Evolutionary conservation across 2,888 invertebrate genomes (phyloP), one percentile per base, ranked within the genome.

Genomic region (Watsonalla cultraria): DNA sequence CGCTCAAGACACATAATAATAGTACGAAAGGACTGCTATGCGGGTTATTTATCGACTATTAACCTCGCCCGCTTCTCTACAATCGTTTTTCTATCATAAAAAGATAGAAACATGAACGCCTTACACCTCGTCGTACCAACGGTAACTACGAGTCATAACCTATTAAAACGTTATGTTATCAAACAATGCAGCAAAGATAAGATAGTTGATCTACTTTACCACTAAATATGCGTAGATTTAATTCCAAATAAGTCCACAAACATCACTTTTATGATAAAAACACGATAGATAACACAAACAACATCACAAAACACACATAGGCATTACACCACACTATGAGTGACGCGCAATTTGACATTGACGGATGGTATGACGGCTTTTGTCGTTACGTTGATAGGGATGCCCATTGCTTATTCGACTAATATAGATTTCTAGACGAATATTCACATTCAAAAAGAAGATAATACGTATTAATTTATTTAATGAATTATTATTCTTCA

Each of bases 221-320:
- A 88, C 82, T 79, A 82, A 78, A 82, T 78, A 81, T 68, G 71
- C 68, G 76, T 74, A 76, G 78, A 82, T 84, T 83, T 81, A 79
- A 70, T 74, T 76, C 77, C 74, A 84, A 77, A 82, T 72, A 82
- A 82, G 70, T 76, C 75, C 80, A 81, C 78, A 85, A 85, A 82
- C 86, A 87, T 82, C 82, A 86, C 82, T 84, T 83, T 86, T 87
- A 86, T 80, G 89, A 87, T 90, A 90, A 90, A 90, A 90, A 90
- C 90, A 90, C 86, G 83, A 87, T 80, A 84, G 80, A 82, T 83
- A 86, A 83, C 85, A 86, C 82, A 84, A 84, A 87, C 82, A 86
- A 80, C 73, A 72, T 67, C 66, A 66, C 62, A 66, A 72, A 76
- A 75, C 78, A 82, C 80, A 82, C 77, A 83, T 75, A 81, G 61